A percentile compares a stretch with the other conserved stretches of the same genome.
Evolutionary conservation across 2,113 vertebrate genomes (phyloP).

Genomic region (Panthera uncia): DNA sequence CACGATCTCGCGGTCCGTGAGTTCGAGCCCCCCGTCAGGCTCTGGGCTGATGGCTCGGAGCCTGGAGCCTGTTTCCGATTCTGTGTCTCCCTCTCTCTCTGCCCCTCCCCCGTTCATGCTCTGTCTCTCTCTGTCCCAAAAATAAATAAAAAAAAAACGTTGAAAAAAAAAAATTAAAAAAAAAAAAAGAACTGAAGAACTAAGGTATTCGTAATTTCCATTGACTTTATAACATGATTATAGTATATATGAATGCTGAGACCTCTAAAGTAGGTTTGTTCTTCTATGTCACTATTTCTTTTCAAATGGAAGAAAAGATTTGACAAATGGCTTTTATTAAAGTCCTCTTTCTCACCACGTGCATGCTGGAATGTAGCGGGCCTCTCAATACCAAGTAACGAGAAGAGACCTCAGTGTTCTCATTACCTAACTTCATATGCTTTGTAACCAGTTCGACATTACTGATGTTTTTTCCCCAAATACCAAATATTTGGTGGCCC

Average conservation of each 20-base stretch:
- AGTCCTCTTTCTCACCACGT: not conserved
- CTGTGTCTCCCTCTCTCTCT: no score
- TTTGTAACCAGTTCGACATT: slow-evolving; percentile 50
- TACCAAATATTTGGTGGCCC: slow-evolving; percentile 51
- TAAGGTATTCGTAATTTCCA: not conserved
- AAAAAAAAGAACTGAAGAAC: slow-evolving; percentile 27
- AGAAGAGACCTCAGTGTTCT: slow-evolving; percentile 58
- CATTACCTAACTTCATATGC: not conserved
- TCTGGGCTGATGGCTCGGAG: no score
- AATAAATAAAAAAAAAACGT: no score
- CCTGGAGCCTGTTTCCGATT: no score
- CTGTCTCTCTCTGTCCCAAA: no score
- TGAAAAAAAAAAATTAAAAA: no score
- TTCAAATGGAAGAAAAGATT: slow-evolving; percentile 38
- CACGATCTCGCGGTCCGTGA: no score
- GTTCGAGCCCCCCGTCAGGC: no score
- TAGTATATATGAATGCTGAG: not conserved
- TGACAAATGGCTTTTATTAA: slow-evolving; percentile 38
- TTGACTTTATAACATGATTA: not conserved
- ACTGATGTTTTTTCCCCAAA: slow-evolving; percentile 1
- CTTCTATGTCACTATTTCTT: slow-evolving; percentile 6
- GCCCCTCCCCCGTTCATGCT: no score
- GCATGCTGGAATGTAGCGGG: not conserved
- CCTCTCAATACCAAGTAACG: not conserved
- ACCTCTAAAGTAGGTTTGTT: not conserved